Evolutionary conservation across 2,797 vertebrate genomes (phyloP), one percentile per base, ranked within the genome.

Genomic region (Caiman crocodilus): DNA sequence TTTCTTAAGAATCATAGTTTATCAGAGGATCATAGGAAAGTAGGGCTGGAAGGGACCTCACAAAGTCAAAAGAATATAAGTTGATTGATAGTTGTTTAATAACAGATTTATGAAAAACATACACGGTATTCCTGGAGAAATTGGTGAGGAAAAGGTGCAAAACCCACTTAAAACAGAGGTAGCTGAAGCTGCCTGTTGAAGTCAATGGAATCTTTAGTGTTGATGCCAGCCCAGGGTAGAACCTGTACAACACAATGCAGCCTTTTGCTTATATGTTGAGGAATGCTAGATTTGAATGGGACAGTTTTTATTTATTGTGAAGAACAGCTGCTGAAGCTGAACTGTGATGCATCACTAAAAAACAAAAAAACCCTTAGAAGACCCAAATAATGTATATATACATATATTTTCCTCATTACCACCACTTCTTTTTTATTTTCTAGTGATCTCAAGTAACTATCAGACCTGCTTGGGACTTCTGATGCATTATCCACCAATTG

Each of bases 371-470:
- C 9, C 0, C 87, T 85, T 74, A 28, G 17, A 91, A 71, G 58
- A 83, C 17, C 21, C 65, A 71, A 92, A 77, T 79, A 71, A 78
- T 23, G 14, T 30, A 12, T 79, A 21, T 55, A n/a, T 73, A 2
- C 32, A 32, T 32, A 60, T 89, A 13, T 78, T 88, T 59, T 10
- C 25, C 30, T 25, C 1, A 58, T 25, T 10, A 4, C 17, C 2
- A 17, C 4, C 35, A 79, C 56, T 28, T 80, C 75, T 26, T 75
- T 89, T 64, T 7, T 0, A 3, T 60, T 89, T 97, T 73, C 94
- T 95, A 99, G 99, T 99, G 97, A 99, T 99, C 92, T 99, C 99
- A 84, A 99, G 99, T 98, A 99, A 99, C 98, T 99, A 99, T 96
- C 99, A 99, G 97, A 99, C 99, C 78, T 99, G 99, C 96, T 98